Evolutionary conservation across 2,888 invertebrate species (phyloP).

Genomic region (Synergus laeviventris): DNA sequence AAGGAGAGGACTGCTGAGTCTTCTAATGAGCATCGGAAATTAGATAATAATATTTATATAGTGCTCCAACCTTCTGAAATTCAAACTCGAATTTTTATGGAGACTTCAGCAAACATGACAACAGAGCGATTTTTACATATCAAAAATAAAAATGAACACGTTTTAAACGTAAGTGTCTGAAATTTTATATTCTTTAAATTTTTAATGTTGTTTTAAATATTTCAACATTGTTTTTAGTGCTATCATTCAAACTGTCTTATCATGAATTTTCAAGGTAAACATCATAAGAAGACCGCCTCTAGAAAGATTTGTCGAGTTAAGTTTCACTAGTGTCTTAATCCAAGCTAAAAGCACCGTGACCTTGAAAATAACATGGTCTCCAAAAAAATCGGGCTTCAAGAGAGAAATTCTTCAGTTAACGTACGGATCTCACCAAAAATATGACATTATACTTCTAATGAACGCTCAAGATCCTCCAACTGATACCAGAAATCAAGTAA

Average conservation of each 20-base stretch:
- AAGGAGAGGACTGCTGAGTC: constrained; percentile 23
- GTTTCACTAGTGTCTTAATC: constrained; percentile 78
- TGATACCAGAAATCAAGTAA: constrained; percentile 38
- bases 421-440: constrained; percentile 81
- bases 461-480: constrained; percentile 49
- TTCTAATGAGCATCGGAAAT: not conserved
- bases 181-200: not conserved
- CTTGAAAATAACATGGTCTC: constrained; percentile 82
- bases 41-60: not conserved
- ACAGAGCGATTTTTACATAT: not conserved
- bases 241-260: too few relatives aligned
- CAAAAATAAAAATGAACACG: constrained; percentile 2
- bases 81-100: constrained; percentile 1
- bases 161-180: constrained; percentile 14
- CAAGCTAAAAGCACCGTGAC: constrained; percentile 78
- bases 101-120: constrained; percentile 1
- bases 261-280: constrained; percentile 73
- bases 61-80: constrained; percentile 2
- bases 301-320: constrained; percentile 80
- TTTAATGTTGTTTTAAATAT: too few relatives aligned
- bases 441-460: constrained; percentile 78
- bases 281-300: constrained; percentile 77
- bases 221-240: not conserved
- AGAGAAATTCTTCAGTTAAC: constrained; percentile 81
- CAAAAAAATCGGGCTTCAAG: constrained; percentile 79